Base-by-base conservation (phyloP, 2,113 vertebrate genomes). In the Tragelaphus buxtoni region DNA sequence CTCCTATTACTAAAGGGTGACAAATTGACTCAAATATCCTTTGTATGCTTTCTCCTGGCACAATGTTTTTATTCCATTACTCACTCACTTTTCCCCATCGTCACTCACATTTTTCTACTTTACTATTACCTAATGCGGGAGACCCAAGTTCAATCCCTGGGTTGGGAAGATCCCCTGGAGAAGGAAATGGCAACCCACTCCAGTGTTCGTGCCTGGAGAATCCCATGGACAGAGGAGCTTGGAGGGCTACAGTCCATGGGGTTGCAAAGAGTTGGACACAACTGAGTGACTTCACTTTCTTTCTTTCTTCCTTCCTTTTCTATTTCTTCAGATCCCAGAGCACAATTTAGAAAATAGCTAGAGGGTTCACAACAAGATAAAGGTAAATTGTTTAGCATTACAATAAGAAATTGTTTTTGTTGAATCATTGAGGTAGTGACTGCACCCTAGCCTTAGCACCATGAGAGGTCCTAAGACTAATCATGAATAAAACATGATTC, bases 401-500 rank as follows among this genome's bases (percentile, higher is more conserved):
- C 53, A 60, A 87, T 90, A 88, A 81, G 42, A 49, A 88, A 92
- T 58, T 85, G 3, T 80, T 90, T 91, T 86, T 90, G 28, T 74
- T 91, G 83, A 92, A 65, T 92, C 55, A 24, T 92, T 90, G 92
- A 65, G 39, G 26, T 72, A 61, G 84, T 55, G 22, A 88, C 42
- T 90, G 12, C 91, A 58, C 20, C 12, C 45, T 85, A 94, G 72
- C 39, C 58, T 90, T 28, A 95, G 49, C 60, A 88, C 84, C 77
- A 96, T 55, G 81, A 92, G 95, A 80, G 42, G 22, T 45, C 47
- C 63, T 92, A 87, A 91, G 94, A 96, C 77, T 93, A 96, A 91
- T 93, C 65, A 87, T 97, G 86, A 97, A 97, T 97, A 97, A 97
- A 95, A 94, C 92, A 96, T 98, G 53, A 96, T n/a, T 69, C 35